These are phyloP conservation scores for Ctenodactylus gundi DNA, from an alignment of 2,113 vertebrate species.

Conservation along the genomic window DNA sequence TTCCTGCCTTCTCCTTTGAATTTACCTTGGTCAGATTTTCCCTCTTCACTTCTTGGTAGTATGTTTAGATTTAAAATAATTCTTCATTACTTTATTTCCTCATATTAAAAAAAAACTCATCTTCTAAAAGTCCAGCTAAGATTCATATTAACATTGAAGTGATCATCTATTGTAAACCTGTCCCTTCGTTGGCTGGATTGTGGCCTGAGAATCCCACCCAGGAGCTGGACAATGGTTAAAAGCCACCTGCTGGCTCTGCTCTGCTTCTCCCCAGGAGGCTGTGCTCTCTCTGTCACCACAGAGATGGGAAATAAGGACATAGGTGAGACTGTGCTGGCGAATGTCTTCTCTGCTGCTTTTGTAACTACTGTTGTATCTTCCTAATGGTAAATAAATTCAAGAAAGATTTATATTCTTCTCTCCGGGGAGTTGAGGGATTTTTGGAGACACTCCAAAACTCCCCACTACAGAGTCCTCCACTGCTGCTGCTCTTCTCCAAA, in stretches of 20 bases:
- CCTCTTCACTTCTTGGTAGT: neutral
- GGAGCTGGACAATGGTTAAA: accelerated
- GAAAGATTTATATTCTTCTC: neutral
- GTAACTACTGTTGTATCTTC: neutral
- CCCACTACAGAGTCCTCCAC: neutral
- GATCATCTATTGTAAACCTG: neutral
- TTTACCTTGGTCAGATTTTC: neutral
- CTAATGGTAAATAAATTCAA: neutral
- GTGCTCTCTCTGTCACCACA: accelerated
- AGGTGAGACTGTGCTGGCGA: accelerated
- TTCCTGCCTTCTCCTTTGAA: neutral
- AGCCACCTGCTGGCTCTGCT: accelerated
- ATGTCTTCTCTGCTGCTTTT: neutral
- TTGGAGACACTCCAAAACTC: neutral
- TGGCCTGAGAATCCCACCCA: neutral
- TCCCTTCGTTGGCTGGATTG: neutral
- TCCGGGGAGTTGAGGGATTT: neutral
- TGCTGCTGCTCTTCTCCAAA: neutral
- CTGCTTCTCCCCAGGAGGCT: neutral
- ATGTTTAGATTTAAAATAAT: neutral
- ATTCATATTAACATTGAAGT: neutral
- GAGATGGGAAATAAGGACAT: neutral
- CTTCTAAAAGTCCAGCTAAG: neutral
- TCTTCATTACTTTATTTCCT: neutral
- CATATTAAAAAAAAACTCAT: neutral